phyloP scores from a whole-genome alignment of 37 sponge, comb jelly and placozoan species.

The Tethya wilhelma region DNA sequence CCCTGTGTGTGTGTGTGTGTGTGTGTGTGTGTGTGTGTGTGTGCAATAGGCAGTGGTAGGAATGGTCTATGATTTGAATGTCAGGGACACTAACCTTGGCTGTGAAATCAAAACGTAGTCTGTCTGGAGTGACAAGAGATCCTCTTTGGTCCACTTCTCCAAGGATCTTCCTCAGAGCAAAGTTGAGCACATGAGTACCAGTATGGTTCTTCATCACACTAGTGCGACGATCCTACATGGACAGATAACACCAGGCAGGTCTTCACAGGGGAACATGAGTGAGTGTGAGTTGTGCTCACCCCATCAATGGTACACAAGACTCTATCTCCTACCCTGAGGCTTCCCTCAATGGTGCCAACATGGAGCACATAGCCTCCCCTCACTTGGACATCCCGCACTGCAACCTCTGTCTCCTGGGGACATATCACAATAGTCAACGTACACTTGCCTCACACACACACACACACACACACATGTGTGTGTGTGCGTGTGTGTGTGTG shows the following conservation, averaged over 20 bases:
- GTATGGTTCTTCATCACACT: conserved; percentile 98
- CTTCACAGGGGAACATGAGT: too few relatives aligned
- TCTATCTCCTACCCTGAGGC: conserved; percentile 84
- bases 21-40: conserved; percentile 12
- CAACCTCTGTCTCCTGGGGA: conserved; percentile 85
- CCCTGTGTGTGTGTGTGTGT: conserved; percentile 46
- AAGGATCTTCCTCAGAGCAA: conserved; percentile 84
- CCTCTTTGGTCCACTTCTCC: conserved; percentile 97
- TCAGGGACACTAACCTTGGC: conserved; percentile 88
- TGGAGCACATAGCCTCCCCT: conserved; percentile 95
- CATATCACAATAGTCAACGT: too few relatives aligned
- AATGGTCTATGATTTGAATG: too few relatives aligned
- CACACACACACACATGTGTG: too few relatives aligned
- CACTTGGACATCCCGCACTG: conserved; percentile 88
- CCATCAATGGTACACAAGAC: conserved; percentile 80
- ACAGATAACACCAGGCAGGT: too few relatives aligned
- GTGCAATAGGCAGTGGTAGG: background rate
- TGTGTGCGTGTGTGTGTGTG: too few relatives aligned
- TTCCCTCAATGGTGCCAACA: conserved; percentile 88
- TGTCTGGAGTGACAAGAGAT: conserved; percentile 97
- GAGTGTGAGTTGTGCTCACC: conserved; percentile 53
- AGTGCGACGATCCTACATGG: conserved; percentile 82
- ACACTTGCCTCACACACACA: too few relatives aligned
- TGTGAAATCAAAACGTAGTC: conserved; percentile 97
- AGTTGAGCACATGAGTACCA: conserved; percentile 97